Conservation (phyloP, 2,888 invertebrate genomes). For the Thereva unica region DNA sequence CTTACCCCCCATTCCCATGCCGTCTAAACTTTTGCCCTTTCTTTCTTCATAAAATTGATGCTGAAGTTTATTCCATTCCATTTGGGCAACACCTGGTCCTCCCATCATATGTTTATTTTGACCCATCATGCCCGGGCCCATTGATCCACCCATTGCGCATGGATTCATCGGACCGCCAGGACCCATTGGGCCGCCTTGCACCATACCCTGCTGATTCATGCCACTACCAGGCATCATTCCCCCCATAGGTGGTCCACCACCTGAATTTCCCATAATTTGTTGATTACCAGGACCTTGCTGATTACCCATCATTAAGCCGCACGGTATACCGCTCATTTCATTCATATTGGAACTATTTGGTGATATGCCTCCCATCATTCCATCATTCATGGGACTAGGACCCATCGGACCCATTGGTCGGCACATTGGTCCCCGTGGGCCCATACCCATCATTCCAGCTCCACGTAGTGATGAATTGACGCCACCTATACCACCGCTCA, state of each 20-base stretch:
- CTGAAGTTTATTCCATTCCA: slow-evolving; percentile 91
- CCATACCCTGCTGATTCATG: slow-evolving; percentile 28
- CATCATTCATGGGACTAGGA: slow-evolving; percentile 48
- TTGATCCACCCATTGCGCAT: slow-evolving; percentile 19
- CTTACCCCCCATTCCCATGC: slow-evolving; percentile 28
- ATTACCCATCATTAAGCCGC: slow-evolving; percentile 33
- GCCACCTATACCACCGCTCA: slow-evolving; percentile 50
- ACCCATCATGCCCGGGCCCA: slow-evolving; percentile 40
- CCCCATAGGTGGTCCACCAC: slow-evolving; percentile 25
- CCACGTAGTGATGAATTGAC: slow-evolving; percentile 38
- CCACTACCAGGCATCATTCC: slow-evolving; percentile 6
- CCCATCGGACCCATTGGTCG: slow-evolving; percentile 50
- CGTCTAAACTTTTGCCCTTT: slow-evolving; percentile 56
- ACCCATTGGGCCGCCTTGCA: slow-evolving; percentile 38
- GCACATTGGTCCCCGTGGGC: slow-evolving; percentile 57
- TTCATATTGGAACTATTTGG: slow-evolving; percentile 34
- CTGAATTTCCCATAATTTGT: slow-evolving; percentile 40
- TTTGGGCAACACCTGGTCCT: slow-evolving; percentile 62
- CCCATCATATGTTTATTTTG: slow-evolving; percentile 44
- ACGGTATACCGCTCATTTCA: slow-evolving; percentile 33
- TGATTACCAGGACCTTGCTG: slow-evolving; percentile 23
- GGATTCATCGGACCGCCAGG: slow-evolving; percentile 40
- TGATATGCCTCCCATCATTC: slow-evolving; percentile 44
- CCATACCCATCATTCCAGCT: slow-evolving; percentile 55
- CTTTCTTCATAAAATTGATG: slow-evolving; percentile 80